Base-by-base conservation (phyloP, 2,113 vertebrate species). In the Lasiurus borealis region DNA sequence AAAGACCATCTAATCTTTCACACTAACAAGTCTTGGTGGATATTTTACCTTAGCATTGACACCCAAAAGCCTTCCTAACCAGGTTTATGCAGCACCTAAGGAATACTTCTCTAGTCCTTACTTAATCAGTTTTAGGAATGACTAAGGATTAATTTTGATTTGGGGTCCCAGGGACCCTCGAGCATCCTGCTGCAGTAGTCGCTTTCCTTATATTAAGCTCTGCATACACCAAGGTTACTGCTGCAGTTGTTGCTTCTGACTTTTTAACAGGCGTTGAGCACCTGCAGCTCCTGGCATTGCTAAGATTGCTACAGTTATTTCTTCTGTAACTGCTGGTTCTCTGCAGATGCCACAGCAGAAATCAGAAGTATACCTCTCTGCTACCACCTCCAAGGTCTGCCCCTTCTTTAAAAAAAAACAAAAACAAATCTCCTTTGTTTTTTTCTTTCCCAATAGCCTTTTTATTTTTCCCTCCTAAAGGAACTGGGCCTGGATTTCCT, bases 381-480 rank as follows among this genome's bases (percentile, higher is more conserved):
- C 85, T 31, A 94, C 95, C 50, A 97, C 96, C 91, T 85, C 92
- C 62, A 97, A 97, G 36, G 95, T 97, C 21, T 94, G 94, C 11
- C 73, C 62, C 15, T 82, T 91, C 88, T 31, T 97, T 18, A 40
- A 40, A 40, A 40, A 40, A 40, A 40, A 3, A 40, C 3, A 40
- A 40, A 40, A 40, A 40, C 48, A 40, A 40, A 40, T 3, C 40
- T 40, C 40, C 40, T 86, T 80, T 91, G 40, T 40, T 40, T 40
- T 84, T 54, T 48, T 97, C 93, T 90, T 96, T 92, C n/a, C 81
- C 19, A 77, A 1, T 18, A 87, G 66, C 57, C 68, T 54, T 23
- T 78, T 90, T n/a, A n/a, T 97, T 98, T 59, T 97, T 91, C n/a
- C 48, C 29, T 40, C 40, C 40, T 3, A 71, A 52, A 97, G 90